Conservation (phyloP, 2,888 invertebrate genomes). For the Drosophila heteroneura region DNA sequence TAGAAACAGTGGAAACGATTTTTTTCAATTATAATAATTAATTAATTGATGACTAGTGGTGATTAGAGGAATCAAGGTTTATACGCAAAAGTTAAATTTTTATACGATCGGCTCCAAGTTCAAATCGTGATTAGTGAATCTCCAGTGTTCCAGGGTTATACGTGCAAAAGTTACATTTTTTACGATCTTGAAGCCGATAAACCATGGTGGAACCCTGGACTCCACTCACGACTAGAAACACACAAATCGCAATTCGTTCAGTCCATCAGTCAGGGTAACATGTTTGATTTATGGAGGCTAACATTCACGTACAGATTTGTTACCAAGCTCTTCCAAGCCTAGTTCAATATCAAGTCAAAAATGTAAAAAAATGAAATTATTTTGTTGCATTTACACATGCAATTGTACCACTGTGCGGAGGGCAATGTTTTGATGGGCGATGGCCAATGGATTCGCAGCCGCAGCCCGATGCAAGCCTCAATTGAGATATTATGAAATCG, state of each 20-base stretch:
- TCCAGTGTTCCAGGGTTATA: neutral
- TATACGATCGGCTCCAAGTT: neutral
- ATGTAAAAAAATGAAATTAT: neutral
- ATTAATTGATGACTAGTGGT: neutral
- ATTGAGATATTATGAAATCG: constrained; percentile 79
- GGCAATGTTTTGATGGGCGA: constrained; percentile 55
- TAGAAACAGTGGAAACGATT: neutral
- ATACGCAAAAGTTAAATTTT: neutral
- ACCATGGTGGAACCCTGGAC: neutral
- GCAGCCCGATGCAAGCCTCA: constrained; percentile 49
- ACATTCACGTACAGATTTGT: neutral
- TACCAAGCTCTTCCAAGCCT: neutral
- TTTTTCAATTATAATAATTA: neutral
- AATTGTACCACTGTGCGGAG: constrained; percentile 21
- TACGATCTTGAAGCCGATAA: neutral
- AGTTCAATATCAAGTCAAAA: neutral
- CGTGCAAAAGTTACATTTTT: neutral
- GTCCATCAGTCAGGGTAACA: neutral
- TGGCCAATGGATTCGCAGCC: constrained; percentile 39
- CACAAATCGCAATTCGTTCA: neutral
- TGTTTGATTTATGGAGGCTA: neutral
- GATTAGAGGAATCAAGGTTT: neutral
- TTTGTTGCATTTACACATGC: neutral
- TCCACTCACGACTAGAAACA: neutral
- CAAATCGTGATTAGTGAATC: neutral